These are phyloP conservation scores for Strigops habroptila DNA, from an alignment of 2,113 vertebrate genomes.

Conservation along the genomic window DNA sequence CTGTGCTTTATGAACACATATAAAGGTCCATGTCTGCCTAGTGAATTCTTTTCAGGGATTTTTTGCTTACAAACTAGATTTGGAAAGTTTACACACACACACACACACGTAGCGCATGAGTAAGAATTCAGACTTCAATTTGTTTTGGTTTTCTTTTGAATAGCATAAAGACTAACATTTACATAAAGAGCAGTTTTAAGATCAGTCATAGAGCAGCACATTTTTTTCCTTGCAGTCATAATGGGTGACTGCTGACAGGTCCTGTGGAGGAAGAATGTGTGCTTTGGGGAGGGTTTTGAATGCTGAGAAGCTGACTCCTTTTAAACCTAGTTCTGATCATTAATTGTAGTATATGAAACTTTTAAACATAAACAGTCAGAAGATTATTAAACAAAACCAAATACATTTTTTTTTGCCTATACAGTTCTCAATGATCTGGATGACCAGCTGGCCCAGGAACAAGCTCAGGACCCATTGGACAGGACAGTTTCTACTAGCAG, in stretches of 20 bases:
- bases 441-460: slow-evolving; percentile 75
- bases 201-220: background rate
- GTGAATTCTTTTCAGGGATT: background rate
- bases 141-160: background rate
- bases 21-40: background rate
- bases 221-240: background rate
- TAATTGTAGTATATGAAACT: background rate
- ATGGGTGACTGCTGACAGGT: background rate
- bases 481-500: background rate
- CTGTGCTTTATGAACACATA: background rate
- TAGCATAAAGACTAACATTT: background rate
- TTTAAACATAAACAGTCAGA: background rate
- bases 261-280: background rate
- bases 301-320: background rate
- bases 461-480: slow-evolving; percentile 32
- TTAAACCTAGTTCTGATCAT: background rate
- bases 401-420: background rate
- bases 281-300: background rate
- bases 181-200: background rate
- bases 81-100: background rate
- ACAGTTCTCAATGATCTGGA: slow-evolving; percentile 80
- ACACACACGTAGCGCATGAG: rapidly evolving
- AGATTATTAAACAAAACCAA: background rate
- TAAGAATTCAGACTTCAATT: background rate
- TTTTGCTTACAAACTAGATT: background rate